Base-by-base conservation (phyloP, 2,888 invertebrate species). In the Zaprionus bogoriensis region DNA sequence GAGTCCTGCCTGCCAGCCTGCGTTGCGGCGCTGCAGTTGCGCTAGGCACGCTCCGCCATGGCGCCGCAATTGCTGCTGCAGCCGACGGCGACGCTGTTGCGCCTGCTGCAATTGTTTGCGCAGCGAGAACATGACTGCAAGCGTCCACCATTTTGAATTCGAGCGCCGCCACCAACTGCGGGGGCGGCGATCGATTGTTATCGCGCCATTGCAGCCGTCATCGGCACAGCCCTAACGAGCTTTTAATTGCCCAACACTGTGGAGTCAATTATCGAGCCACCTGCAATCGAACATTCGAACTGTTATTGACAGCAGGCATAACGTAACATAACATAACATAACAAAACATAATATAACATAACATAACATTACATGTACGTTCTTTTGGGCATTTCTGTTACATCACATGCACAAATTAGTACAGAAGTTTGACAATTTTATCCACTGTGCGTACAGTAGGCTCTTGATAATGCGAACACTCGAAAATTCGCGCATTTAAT, bases 221-320 rank as follows among this genome's bases (percentile, higher is more conserved):
- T 39, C 47, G 47, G 22, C 6, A 14, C 28, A 7, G n/a, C 28
- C 32, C 59, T 51, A 69, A 69, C n/a, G 72, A 41, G 39, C 27
- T 38, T 59, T 51, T 54, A 65, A 69, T 66, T 63, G 52, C 17
- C 6, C 19, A 19, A 7, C 38, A 39, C 38, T 5, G 20, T 39
- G 38, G 38, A n/a, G 4, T 10, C 17, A 19, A 2, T 19, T 20
- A 12, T 2, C 3, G 2, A 10, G 30, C 30, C 9, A 5, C 9
- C 3, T 27, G 27, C 7, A 10, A 27, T 10, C 10, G 9, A 27
- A 27, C 27, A 27, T 27, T 9, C 1, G n/a, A n/a, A 3, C 6
- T 7, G 9, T n/a, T n/a, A n/a, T n/a, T n/a, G n/a, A n/a, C n/a
- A n/a, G n/a, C n/a, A n/a, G n/a, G n/a, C n/a, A n/a, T n/a, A n/a